phyloP scores from a whole-genome alignment of 1,140 invertebrate genomes.

The Venustaconcha ellipsiformis region DNA sequence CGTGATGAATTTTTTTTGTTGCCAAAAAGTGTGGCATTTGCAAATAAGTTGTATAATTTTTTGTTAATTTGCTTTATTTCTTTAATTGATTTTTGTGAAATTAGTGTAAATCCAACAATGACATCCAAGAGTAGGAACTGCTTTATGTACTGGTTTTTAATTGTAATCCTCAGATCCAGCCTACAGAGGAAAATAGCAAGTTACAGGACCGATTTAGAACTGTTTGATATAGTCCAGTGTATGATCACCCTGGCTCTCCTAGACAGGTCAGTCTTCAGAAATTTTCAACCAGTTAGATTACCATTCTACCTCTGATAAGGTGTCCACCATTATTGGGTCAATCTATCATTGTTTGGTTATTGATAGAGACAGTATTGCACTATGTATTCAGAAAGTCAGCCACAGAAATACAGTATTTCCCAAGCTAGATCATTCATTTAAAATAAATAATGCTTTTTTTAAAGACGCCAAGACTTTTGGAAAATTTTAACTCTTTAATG shows the following conservation, averaged over 20 bases:
- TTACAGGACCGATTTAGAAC: slow-evolving; percentile 51
- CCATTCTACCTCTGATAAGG: no score
- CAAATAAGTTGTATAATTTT: no score
- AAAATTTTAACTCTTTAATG: no score
- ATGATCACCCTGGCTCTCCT: slow-evolving; percentile 52
- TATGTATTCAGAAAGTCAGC: not conserved
- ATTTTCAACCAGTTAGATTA: not conserved
- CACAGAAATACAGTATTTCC: not conserved
- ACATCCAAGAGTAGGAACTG: not conserved
- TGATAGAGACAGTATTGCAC: not conserved
- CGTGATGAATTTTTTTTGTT: no score
- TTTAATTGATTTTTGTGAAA: no score
- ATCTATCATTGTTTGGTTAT: not conserved
- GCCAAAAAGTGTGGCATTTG: no score
- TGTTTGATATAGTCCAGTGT: slow-evolving; percentile 59
- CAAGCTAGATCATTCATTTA: not conserved
- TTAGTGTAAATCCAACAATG: not conserved
- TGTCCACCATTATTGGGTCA: not conserved
- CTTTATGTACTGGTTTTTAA: not conserved
- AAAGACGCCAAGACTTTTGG: no score
- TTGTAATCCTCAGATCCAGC: slow-evolving; percentile 40
- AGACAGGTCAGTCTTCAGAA: slow-evolving; percentile 47
- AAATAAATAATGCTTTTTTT: no score
- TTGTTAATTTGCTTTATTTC: no score
- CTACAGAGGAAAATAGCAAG: slow-evolving; percentile 55